These are phyloP conservation scores for Aphodius granarius DNA, from an alignment of 2,888 invertebrate species.

Conservation along the genomic window DNA sequence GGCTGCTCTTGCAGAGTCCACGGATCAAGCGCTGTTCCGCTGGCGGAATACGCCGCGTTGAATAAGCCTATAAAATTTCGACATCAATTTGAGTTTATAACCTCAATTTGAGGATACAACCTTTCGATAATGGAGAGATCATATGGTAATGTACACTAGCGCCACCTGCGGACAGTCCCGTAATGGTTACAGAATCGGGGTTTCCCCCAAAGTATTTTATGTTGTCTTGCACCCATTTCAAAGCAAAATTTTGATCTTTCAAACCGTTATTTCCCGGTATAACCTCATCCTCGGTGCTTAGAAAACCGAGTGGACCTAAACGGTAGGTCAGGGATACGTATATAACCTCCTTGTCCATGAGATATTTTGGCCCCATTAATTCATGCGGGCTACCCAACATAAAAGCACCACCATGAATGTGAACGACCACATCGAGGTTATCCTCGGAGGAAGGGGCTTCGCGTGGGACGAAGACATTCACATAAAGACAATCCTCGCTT, in stretches of 20 bases:
- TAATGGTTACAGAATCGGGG: conserved; percentile 64
- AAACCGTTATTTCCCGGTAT: conserved; percentile 70
- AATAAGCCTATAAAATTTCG: conserved; percentile 53
- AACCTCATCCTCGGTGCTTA: conserved; percentile 68
- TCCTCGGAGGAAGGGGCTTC: conserved; percentile 48
- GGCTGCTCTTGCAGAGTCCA: conserved; percentile 57
- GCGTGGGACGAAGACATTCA: conserved; percentile 64
- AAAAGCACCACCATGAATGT: conserved; percentile 56
- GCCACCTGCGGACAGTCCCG: conserved; percentile 71
- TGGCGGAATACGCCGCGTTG: conserved; percentile 64
- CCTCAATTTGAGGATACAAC: conserved; percentile 20
- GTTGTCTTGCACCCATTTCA: conserved; percentile 68
- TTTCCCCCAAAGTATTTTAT: conserved; percentile 70
- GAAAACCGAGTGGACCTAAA: conserved; percentile 57
- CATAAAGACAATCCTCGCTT: conserved; percentile 68
- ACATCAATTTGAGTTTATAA: not conserved
- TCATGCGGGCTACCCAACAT: conserved; percentile 43
- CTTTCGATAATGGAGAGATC: conserved; percentile 60
- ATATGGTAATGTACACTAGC: conserved; percentile 73
- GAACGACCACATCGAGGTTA: conserved; percentile 50
- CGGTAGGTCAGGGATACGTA: conserved; percentile 48
- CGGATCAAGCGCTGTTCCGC: conserved; percentile 65
- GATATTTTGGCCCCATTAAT: conserved; percentile 52
- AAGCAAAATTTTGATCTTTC: conserved; percentile 69
- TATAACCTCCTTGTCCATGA: conserved; percentile 51